Conservation (phyloP, 2,888 invertebrate genomes). For the Plemyria rubiginata region DNA sequence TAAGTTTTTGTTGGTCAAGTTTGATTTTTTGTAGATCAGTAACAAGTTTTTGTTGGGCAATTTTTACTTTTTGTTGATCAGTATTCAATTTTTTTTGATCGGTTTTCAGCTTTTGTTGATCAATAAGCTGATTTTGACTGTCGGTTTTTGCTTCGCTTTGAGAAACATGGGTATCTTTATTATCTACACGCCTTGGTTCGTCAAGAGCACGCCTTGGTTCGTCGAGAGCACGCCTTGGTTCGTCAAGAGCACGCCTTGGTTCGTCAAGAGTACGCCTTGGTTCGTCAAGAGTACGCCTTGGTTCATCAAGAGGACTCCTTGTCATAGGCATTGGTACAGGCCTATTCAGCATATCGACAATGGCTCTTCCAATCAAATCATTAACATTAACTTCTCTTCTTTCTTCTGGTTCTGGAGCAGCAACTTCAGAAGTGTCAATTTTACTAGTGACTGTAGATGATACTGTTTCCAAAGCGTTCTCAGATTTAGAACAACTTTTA, state of each 20-base stretch:
- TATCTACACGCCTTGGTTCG: slow-evolving; percentile 46
- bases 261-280: slow-evolving; percentile 54
- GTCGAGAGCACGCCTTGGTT: slow-evolving; percentile 48
- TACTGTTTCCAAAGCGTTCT: slow-evolving; percentile 16
- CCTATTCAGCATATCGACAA: slow-evolving; percentile 74
- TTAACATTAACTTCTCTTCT: slow-evolving; percentile 69
- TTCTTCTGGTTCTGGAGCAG: slow-evolving; percentile 37
- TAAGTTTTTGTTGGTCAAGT: slow-evolving; percentile 35
- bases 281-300: slow-evolving; percentile 56
- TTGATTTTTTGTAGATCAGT: slow-evolving; percentile 22
- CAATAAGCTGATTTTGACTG: slow-evolving; percentile 36
- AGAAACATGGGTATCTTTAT: slow-evolving; percentile 18
- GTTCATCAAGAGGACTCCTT: slow-evolving; percentile 56
- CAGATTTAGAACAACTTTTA: slow-evolving; percentile 23
- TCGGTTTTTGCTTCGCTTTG: slow-evolving; percentile 41
- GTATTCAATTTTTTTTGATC: slow-evolving; percentile 42
- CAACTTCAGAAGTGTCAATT: slow-evolving; percentile 26
- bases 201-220: slow-evolving; percentile 56
- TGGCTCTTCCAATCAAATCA: slow-evolving; percentile 75
- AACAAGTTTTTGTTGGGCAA: slow-evolving; percentile 35
- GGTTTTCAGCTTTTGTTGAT: slow-evolving; percentile 36
- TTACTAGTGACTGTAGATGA: slow-evolving; percentile 31
- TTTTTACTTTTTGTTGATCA: slow-evolving; percentile 20
- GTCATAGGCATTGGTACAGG: slow-evolving; percentile 46
- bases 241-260: slow-evolving; percentile 51